Evolutionary conservation across 2,888 invertebrate species (phyloP).

Genomic region (Erebia epiphron): DNA sequence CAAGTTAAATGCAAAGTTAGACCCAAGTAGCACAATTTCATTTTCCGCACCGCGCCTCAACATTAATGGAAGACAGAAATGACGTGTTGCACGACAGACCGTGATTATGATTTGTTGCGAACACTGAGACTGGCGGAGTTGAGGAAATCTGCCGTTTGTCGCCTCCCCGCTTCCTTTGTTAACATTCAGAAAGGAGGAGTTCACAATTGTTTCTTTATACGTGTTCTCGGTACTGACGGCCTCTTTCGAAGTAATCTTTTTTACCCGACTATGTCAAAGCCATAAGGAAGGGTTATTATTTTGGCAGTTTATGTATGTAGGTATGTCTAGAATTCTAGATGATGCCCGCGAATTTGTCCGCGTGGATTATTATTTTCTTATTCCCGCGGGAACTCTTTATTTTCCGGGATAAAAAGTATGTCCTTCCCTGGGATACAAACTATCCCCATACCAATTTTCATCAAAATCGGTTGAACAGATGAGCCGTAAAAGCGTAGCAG

Average conservation of each 20-base stretch:
- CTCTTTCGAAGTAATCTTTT: background rate
- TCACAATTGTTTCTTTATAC: constrained; percentile 48
- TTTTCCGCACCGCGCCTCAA: constrained; percentile 24
- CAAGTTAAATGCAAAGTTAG: background rate
- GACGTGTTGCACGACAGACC: constrained; percentile 35
- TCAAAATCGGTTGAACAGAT: no score
- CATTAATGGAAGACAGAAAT: constrained; percentile 28
- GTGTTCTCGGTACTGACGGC: constrained; percentile 24
- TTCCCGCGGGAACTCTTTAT: no score
- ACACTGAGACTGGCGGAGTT: constrained; percentile 33
- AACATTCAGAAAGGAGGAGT: constrained; percentile 56
- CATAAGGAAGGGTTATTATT: no score
- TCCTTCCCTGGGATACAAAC: no score
- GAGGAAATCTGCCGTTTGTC: constrained; percentile 51
- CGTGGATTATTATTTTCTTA: no score
- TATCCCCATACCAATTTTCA: no score
- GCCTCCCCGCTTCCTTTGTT: constrained; percentile 58
- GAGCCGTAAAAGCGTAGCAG: no score
- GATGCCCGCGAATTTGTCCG: no score
- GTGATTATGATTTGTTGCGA: constrained; percentile 38
- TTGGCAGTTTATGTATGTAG: no score
- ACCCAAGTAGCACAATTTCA: constrained; percentile 21
- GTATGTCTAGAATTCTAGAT: no score
- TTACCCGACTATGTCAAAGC: no score
- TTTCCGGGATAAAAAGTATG: no score